phyloP scores from a whole-genome alignment of 64 coral and sea anemone genomes.

The Actinia equina region DNA sequence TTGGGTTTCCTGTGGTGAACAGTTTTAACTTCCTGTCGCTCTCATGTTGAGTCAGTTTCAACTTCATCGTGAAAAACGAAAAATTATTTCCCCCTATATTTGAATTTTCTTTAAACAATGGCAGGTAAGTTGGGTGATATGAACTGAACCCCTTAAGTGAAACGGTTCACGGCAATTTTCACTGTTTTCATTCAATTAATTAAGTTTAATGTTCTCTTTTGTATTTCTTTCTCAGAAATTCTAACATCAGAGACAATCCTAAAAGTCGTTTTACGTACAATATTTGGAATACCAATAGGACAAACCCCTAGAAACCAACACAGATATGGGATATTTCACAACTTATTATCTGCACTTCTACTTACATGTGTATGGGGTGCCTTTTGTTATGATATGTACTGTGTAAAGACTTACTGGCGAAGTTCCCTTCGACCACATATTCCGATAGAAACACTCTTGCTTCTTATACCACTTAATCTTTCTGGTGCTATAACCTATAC shows the following conservation, averaged over 20 bases:
- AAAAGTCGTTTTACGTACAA: conserved; percentile 2
- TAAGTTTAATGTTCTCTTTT: neutral
- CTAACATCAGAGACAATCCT: conserved; percentile 51
- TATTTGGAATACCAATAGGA: conserved; percentile 53
- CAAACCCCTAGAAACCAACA: neutral
- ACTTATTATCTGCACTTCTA: neutral
- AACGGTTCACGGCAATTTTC: too few relatives aligned
- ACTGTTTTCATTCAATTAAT: too few relatives aligned
- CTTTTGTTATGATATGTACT: conserved; percentile 60
- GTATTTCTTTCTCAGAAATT: neutral
- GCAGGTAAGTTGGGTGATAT: neutral
- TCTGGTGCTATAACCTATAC: conserved; percentile 53
- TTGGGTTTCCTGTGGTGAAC: neutral
- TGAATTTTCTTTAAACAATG: neutral
- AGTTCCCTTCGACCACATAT: conserved; percentile 1
- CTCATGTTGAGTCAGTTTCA: too few relatives aligned
- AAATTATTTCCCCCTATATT: neutral
- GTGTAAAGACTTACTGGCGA: conserved; percentile 46
- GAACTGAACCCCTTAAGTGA: too few relatives aligned
- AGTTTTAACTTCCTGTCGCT: too few relatives aligned
- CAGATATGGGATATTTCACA: neutral
- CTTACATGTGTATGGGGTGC: conserved; percentile 44
- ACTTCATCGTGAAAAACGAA: neutral
- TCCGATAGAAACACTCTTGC: conserved; percentile 60
- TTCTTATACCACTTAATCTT: conserved; percentile 50